Conservation (phyloP, 2,797 vertebrate species). For the Benthosema pterotum region DNA sequence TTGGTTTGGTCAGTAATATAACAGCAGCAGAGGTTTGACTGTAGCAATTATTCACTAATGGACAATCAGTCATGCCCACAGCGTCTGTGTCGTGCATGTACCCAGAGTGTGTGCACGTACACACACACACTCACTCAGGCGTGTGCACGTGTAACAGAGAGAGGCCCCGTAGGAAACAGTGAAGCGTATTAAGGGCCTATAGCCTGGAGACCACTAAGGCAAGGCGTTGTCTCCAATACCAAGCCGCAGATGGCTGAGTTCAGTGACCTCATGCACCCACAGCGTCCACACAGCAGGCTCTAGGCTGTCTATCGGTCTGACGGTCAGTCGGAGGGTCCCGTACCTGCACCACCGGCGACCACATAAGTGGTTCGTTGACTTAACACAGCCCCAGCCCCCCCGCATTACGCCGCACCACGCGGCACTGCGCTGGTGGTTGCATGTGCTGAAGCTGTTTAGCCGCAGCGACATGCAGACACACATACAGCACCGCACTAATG, state of each 20-base stretch:
- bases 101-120: no score
- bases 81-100: no score
- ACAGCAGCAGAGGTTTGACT: no score
- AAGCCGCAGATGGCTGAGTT: conserved; percentile 73
- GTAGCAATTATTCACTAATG: no score
- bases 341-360: conserved; percentile 70
- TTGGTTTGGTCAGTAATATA: no score
- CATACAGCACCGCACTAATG: conserved; percentile 27
- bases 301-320: conserved; percentile 20
- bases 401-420: no score
- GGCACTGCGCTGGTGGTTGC: no score
- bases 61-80: no score
- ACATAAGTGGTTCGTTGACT: conserved; percentile 74
- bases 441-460: conserved; percentile 52
- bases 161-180: conserved; percentile 62
- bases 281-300: conserved; percentile 23
- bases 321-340: conserved; percentile 53
- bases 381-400: conserved; percentile 58
- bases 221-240: conserved; percentile 59
- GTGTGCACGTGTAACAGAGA: conserved; percentile 23
- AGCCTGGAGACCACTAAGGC: conserved; percentile 72
- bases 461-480: conserved; percentile 35
- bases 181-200: conserved; percentile 73
- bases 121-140: no score
- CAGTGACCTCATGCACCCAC: conserved; percentile 33